Percentiles rank a stretch among this genome's conserved stretches.
phyloP scores from a whole-genome alignment of 1,140 invertebrate species.

The Drosophila saltans region DNA sequence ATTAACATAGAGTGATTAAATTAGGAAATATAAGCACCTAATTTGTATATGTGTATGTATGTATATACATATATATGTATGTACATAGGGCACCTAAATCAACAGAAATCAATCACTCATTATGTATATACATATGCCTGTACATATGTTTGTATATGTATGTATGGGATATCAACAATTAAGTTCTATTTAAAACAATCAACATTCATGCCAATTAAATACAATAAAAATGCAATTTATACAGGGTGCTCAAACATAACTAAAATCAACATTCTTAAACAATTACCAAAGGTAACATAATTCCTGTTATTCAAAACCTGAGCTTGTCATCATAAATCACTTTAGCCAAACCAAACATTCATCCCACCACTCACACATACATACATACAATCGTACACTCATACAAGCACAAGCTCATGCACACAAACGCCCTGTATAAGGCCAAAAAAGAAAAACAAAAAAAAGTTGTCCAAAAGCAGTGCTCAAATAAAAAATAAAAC shows the following conservation, averaged over 20 bases:
- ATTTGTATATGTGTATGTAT: too few species aligned
- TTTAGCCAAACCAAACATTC: constrained; percentile 57
- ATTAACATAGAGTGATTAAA: too few species aligned
- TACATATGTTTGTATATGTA: too few species aligned
- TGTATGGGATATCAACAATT: neutral
- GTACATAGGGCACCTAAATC: too few species aligned
- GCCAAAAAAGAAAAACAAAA: constrained; percentile 17
- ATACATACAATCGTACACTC: neutral
- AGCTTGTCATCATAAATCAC: constrained; percentile 58
- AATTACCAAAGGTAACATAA: constrained; percentile 11
- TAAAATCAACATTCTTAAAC: constrained; percentile 10
- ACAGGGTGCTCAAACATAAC: constrained; percentile 1
- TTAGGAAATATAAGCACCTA: too few species aligned
- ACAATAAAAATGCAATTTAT: neutral
- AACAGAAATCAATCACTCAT: too few species aligned
- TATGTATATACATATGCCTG: too few species aligned
- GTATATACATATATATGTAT: too few species aligned
- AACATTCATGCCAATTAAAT: neutral
- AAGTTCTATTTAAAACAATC: neutral
- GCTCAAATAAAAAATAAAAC: constrained; percentile 53
- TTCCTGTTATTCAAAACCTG: constrained; percentile 56
- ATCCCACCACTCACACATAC: neutral
- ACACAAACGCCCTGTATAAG: constrained; percentile 45
- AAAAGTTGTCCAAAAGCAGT: constrained; percentile 62
- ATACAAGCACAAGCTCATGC: neutral